These are phyloP conservation scores for Hirundichthys speculiger DNA, from an alignment of 2,113 vertebrate genomes.

Conservation along the genomic window DNA sequence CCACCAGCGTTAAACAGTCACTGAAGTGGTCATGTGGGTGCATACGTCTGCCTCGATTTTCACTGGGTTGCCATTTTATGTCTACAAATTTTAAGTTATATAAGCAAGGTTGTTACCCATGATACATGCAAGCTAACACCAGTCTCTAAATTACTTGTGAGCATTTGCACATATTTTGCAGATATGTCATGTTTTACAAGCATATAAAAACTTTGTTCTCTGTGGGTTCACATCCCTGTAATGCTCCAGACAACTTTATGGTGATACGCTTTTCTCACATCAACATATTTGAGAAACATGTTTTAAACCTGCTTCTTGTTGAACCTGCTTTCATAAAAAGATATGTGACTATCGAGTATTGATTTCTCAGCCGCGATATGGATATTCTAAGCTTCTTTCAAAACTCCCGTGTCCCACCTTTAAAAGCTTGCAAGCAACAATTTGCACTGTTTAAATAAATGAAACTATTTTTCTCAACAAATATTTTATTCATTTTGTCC, in stretches of 20 bases:
- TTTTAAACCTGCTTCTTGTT: conserved; percentile 29
- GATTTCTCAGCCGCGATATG: too few relatives aligned
- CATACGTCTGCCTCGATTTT: too few relatives aligned
- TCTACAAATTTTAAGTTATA: conserved; percentile 26
- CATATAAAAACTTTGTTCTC: conserved; percentile 35
- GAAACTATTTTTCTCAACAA: too few relatives aligned
- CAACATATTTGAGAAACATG: conserved; percentile 24
- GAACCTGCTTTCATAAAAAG: neutral
- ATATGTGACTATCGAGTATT: too few relatives aligned
- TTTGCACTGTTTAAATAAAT: too few relatives aligned
- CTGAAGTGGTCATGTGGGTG: too few relatives aligned
- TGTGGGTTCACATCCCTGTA: conserved; percentile 27
- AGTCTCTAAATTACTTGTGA: conserved; percentile 56
- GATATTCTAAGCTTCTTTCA: too few relatives aligned
- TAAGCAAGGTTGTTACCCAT: conserved; percentile 42
- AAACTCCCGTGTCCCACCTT: too few relatives aligned
- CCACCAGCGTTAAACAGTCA: neutral
- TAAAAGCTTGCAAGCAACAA: too few relatives aligned
- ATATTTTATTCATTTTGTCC: too few relatives aligned
- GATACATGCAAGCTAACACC: conserved; percentile 42
- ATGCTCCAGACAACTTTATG: conserved; percentile 30
- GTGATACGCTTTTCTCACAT: conserved; percentile 19
- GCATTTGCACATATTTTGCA: conserved; percentile 46
- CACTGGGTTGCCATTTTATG: neutral
- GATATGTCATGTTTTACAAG: conserved; percentile 49